Base-by-base conservation (phyloP, 2,113 vertebrate genomes). In the Oceanodroma tethys region DNA sequence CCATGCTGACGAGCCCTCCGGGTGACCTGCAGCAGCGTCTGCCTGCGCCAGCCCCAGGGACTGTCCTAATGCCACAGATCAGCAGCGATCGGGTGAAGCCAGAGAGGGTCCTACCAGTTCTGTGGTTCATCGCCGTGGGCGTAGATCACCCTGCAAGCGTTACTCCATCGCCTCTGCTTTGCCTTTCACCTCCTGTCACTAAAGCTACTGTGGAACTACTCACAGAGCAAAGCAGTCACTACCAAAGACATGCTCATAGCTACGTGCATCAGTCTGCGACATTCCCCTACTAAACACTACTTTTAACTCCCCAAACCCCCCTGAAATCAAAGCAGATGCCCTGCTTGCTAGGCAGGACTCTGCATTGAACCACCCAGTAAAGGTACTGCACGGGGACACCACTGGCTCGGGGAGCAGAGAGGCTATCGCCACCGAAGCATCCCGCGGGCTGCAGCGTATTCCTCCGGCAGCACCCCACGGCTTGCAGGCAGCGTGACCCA, bases 141-240 rank as follows among this genome's bases (percentile, higher is more conserved):
- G 1, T 5, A 80, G 68, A 36, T 9, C 52, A 23, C 40, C 60
- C 59, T 55, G 30, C 47, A 9, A 7, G 30, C 0, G 8, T 66
- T 52, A 25, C 6, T 45, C 80, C 23, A 16, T 16, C 10, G 0
- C 32, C 40, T 82, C 62, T 38, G 87, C 84, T 68, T 58, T 68
- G 74, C 84, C 48, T 79, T 52, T 32, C 1, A 0, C 53, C 85
- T 68, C 60, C 89, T 56, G 53, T 26, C 91, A 40, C 84, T 89
- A 89, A 84, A 89, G 60, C 93, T 96, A 42, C 86, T 3, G 81
- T 32, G 73, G 85, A 88, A 92, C 97, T 94, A 94, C 93, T 95
- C 88, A 80, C 70, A n/a, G 95, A 92, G 71, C 92, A 73, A 88
- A 82, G 93, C 93, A 34, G 63, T 1, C 90, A 47, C 97, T 94